Base-by-base conservation (phyloP, 2,888 invertebrate species). In the Calameuta idolon region DNA sequence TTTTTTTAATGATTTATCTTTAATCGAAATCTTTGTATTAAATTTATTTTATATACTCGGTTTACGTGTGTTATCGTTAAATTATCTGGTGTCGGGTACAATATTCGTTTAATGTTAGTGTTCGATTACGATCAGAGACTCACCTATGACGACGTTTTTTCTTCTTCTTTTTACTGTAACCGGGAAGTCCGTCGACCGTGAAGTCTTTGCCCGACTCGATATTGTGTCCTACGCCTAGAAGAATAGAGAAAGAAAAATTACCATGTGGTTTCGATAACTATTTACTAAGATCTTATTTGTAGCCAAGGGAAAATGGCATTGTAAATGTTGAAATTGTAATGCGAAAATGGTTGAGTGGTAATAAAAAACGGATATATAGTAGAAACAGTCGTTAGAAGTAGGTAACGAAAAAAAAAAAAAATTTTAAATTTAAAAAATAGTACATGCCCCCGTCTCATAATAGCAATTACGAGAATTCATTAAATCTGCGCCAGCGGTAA, bases 81-180 rank as follows among this genome's bases (percentile, higher is more conserved):
- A 9, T 23, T 9, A 55, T 23, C 23, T 55, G 9, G 9, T 23
- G 2, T 55, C 9, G 23, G 55, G 1, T 55, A 55, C 5, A 55
- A 23, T 23, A 23, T 55, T 55, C 23, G 55, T 2, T 23, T 23
- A 23, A 23, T 55, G 2, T 55, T 55, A 55, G 5, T 55, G 0
- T 9, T 55, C 23, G 23, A 55, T 87, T 85, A 83, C 83, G 83
- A 75, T 83, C 84, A 89, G 89, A 91, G 91, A 93, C 92, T 94
- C 94, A 97, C 97, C 97, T 96, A 93, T 98, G 98, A 90, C 98
- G 95, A 90, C 98, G 95, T 93, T 98, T 98, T 94, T 98, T 98
- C 94, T 98, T 98, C 92, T 98, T 98, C 93, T 98, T 98, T 90
- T 96, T 96, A 89, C 95, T 96, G 93, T 95, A 96, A 79, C 95